Evolutionary conservation across 2,888 invertebrate genomes (phyloP).

Genomic region (Heteropelma amictum): DNA sequence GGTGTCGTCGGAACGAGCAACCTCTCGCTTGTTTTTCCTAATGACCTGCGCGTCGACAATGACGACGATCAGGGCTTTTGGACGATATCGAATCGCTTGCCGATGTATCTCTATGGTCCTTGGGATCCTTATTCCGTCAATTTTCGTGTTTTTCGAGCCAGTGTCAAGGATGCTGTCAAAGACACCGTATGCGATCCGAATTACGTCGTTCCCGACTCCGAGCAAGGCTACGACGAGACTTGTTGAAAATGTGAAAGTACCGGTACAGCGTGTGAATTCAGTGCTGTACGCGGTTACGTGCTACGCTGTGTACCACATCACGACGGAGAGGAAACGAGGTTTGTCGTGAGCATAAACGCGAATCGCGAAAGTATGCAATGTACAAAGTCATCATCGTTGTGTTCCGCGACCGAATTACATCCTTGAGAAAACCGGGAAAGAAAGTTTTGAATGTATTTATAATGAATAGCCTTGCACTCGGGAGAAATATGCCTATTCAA

Average conservation of each 20-base stretch:
- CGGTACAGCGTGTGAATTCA: no score
- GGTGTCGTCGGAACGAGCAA: constrained; percentile 83
- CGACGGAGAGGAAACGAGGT: background rate
- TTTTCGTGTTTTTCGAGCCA: constrained; percentile 86
- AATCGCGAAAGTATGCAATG: constrained; percentile 34
- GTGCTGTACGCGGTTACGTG: no score
- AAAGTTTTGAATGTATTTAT: constrained; percentile 27
- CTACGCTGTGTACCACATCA: no score
- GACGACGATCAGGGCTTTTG: constrained; percentile 85
- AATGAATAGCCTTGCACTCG: constrained; percentile 1
- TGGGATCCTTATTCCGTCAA: constrained; percentile 84
- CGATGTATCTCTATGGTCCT: constrained; percentile 84
- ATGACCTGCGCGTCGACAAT: constrained; percentile 88
- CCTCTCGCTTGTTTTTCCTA: constrained; percentile 87
- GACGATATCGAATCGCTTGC: constrained; percentile 87
- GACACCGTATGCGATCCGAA: constrained; percentile 86
- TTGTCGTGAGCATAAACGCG: background rate
- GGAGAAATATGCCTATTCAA: constrained; percentile 18
- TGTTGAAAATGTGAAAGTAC: constrained; percentile 63
- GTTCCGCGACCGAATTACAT: constrained; percentile 1
- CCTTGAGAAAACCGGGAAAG: constrained; percentile 25
- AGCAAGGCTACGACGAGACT: constrained; percentile 68
- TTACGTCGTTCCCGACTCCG: constrained; percentile 68
- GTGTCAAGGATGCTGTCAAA: constrained; percentile 82
- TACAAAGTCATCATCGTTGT: background rate